Conservation (phyloP, 1,140 invertebrate species). For the Bathynomus jamesi region DNA sequence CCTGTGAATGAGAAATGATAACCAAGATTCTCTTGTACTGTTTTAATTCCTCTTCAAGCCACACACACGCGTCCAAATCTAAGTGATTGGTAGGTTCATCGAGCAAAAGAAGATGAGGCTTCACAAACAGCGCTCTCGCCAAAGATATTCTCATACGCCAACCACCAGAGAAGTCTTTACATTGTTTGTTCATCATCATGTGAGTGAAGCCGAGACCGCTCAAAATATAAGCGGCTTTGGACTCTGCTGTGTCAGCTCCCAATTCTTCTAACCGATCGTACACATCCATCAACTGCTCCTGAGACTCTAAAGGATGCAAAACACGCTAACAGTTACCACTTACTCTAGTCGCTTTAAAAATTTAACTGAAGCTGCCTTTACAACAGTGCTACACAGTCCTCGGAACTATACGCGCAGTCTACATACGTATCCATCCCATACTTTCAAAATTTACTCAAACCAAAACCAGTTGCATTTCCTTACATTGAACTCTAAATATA, state of each 20-base stretch:
- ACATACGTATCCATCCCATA: no score
- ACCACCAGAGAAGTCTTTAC: slow-evolving; percentile 55
- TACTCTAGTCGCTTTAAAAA: slow-evolving; percentile 17
- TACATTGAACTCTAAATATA: no score
- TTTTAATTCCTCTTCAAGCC: slow-evolving; percentile 4
- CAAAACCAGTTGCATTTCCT: no score
- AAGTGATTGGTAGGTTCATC: slow-evolving; percentile 37
- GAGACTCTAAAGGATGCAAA: slow-evolving; percentile 68
- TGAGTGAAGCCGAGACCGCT: slow-evolving; percentile 93
- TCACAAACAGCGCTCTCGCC: slow-evolving; percentile 10
- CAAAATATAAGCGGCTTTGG: slow-evolving; percentile 85
- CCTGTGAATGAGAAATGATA: slow-evolving; percentile 50
- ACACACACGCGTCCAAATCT: slow-evolving; percentile 21
- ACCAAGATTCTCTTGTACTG: slow-evolving; percentile 9
- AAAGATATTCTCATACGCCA: slow-evolving; percentile 15
- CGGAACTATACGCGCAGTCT: no score
- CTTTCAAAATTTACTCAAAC: no score
- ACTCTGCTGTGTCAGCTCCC: slow-evolving; percentile 88
- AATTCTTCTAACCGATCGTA: slow-evolving; percentile 97
- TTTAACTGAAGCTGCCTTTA: slow-evolving; percentile 4
- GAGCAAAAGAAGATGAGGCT: slow-evolving; percentile 19
- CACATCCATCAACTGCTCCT: slow-evolving; percentile 94
- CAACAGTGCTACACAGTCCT: no score
- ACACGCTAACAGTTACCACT: neutral
- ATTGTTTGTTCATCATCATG: slow-evolving; percentile 83